Percentiles rank a stretch among this genome's conserved stretches.
Evolutionary conservation across 2,888 invertebrate species (phyloP).

Genomic region (Conops quadrifasciatus): DNA sequence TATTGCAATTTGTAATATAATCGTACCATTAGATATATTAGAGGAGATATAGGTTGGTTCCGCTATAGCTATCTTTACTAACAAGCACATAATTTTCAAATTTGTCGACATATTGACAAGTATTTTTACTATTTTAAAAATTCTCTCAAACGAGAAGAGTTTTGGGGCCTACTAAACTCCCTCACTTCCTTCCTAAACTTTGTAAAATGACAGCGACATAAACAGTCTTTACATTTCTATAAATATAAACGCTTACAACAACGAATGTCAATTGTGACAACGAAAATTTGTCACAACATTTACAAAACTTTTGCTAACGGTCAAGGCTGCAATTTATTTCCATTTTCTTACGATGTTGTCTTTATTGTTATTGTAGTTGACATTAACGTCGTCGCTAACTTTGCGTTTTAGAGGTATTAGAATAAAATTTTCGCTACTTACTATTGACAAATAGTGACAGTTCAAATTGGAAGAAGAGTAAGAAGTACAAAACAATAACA

Average conservation of each 20-base stretch:
- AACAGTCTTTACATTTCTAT: too few relatives aligned
- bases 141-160: too few relatives aligned
- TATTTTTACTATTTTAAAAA: too few relatives aligned
- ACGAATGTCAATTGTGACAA: slow-evolving; percentile 18
- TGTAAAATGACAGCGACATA: slow-evolving; percentile 8
- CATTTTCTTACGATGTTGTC: slow-evolving; percentile 39
- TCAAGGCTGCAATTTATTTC: slow-evolving; percentile 48
- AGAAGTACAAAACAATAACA: slow-evolving; percentile 10
- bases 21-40: too few relatives aligned
- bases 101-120: too few relatives aligned
- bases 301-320: slow-evolving; percentile 48
- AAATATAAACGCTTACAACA: slow-evolving; percentile 9
- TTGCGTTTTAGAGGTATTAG: neutral
- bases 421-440: neutral
- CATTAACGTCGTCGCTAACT: neutral
- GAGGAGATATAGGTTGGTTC: too few relatives aligned
- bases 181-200: too few relatives aligned
- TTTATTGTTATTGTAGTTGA: slow-evolving; percentile 3
- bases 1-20: too few relatives aligned
- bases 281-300: slow-evolving; percentile 40
- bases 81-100: too few relatives aligned
- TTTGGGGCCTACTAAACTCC: too few relatives aligned
- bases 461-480: neutral
- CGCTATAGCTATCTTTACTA: too few relatives aligned
- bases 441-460: neutral